phyloP scores from a whole-genome alignment of 2,888 invertebrate genomes.

The Halictus quadricinctus region DNA sequence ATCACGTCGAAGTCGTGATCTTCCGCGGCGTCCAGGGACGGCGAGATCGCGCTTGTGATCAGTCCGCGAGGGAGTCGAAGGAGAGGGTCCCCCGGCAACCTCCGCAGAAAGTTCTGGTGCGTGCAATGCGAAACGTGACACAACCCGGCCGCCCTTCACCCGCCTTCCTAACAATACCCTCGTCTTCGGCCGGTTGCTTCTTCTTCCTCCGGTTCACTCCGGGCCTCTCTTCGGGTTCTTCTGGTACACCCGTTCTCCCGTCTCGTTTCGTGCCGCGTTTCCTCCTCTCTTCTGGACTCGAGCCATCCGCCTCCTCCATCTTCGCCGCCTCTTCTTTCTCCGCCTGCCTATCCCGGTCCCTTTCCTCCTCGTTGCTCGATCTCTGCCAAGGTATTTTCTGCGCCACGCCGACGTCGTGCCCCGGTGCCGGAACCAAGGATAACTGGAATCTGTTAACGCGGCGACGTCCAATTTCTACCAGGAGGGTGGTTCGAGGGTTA shows the following conservation, averaged over 20 bases:
- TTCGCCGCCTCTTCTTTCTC: slow-evolving; percentile 22
- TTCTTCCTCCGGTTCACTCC: slow-evolving; percentile 18
- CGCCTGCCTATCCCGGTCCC: slow-evolving; percentile 44
- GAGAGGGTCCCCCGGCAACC: slow-evolving; percentile 61
- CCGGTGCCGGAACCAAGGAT: slow-evolving; percentile 52
- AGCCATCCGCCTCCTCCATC: slow-evolving; percentile 15
- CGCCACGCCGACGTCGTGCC: slow-evolving; percentile 11
- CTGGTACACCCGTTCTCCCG: neutral
- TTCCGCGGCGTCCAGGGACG: slow-evolving; percentile 66
- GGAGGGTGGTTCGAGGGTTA: neutral
- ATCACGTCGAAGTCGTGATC: slow-evolving; percentile 76
- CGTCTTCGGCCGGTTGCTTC: slow-evolving; percentile 40
- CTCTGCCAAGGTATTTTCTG: slow-evolving; percentile 45
- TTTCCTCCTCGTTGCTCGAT: slow-evolving; percentile 37
- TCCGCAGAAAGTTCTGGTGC: slow-evolving; percentile 76
- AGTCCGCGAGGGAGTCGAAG: slow-evolving; percentile 66
- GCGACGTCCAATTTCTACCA: slow-evolving; percentile 61
- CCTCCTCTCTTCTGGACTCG: neutral
- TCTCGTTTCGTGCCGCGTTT: neutral
- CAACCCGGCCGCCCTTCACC: slow-evolving; percentile 75
- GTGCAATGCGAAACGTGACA: slow-evolving; percentile 82
- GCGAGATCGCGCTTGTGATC: slow-evolving; percentile 78
- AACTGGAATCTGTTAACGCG: slow-evolving; percentile 65
- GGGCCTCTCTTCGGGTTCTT: neutral
- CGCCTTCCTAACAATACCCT: slow-evolving; percentile 75